phyloP scores from a whole-genome alignment of 2,113 vertebrate genomes.

The Callipepla squamata region DNA sequence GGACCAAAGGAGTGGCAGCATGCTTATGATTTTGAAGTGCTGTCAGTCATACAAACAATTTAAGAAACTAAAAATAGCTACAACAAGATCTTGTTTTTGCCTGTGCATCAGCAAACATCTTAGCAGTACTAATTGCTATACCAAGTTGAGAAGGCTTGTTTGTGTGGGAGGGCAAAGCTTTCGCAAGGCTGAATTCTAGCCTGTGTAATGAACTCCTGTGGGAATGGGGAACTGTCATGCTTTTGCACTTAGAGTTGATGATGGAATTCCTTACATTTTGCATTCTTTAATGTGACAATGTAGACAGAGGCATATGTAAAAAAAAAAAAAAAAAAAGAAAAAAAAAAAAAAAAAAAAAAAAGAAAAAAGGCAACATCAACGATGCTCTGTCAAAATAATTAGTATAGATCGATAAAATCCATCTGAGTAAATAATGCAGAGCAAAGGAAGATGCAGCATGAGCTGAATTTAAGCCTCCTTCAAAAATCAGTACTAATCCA shows the following conservation, averaged over 20 bases:
- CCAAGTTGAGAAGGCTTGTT: neutral
- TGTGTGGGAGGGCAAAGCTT: slow-evolving; percentile 31
- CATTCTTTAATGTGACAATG: slow-evolving; percentile 27
- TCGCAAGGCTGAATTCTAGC: neutral
- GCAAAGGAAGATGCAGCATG: neutral
- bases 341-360: neutral
- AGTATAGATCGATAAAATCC: slow-evolving; percentile 1
- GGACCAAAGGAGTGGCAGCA: fast-evolving
- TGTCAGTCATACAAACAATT: neutral
- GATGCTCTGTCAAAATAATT: neutral
- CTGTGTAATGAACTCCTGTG: slow-evolving; percentile 24
- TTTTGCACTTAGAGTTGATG: neutral
- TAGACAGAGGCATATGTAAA: neutral
- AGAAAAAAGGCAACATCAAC: fast-evolving
- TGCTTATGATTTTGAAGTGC: fast-evolving
- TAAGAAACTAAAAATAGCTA: neutral
- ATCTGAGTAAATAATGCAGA: neutral
- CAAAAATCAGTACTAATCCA: neutral
- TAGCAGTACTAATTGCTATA: slow-evolving; percentile 36
- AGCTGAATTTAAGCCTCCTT: slow-evolving; percentile 3
- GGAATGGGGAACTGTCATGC: neutral
- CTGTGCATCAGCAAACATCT: neutral
- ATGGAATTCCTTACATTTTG: slow-evolving; percentile 17
- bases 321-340: neutral
- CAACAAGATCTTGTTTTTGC: neutral